Percentiles rank a stretch among this genome's conserved stretches.
Evolutionary conservation across 2,113 vertebrate species (phyloP).

Genomic region (Limanda limanda): DNA sequence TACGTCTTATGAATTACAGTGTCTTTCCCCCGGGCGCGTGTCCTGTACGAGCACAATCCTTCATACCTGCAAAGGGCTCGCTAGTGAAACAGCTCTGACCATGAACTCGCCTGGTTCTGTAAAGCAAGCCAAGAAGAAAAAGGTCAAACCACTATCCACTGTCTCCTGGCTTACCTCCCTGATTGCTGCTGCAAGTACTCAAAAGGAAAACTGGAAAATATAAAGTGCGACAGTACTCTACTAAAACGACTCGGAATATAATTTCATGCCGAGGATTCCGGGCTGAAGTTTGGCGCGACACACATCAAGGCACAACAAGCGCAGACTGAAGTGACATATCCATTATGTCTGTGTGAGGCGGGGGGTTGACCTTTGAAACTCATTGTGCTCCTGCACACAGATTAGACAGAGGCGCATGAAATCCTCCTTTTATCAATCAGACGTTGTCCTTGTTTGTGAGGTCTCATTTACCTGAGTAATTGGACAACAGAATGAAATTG

Average conservation of each 20-base stretch:
- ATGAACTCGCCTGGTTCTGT: constrained; percentile 18
- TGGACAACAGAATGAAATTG: constrained; percentile 29
- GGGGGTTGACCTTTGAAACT: constrained; percentile 70
- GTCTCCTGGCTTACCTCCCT: constrained; percentile 2
- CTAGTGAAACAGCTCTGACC: constrained; percentile 23
- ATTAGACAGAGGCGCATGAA: constrained; percentile 39
- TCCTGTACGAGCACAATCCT: constrained; percentile 34
- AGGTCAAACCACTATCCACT: neutral
- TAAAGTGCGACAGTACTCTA: constrained; percentile 13
- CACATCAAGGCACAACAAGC: constrained; percentile 16
- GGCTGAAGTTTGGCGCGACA: constrained; percentile 21
- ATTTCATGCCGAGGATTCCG: constrained; percentile 42
- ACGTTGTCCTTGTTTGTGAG: constrained; percentile 25
- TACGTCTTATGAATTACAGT: constrained; percentile 28
- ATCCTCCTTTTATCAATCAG: constrained; percentile 51
- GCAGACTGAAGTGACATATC: constrained; percentile 54
- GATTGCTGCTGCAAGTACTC: neutral
- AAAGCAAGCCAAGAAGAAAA: neutral
- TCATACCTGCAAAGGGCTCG: constrained; percentile 54
- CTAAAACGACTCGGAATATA: constrained; percentile 8
- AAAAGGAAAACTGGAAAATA: constrained; percentile 27
- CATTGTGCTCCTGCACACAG: constrained; percentile 47
- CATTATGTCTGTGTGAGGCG: constrained; percentile 57
- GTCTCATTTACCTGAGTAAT: constrained; percentile 30
- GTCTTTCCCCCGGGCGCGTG: constrained; percentile 34